A percentile compares a stretch with the other conserved stretches of the same genome.
Conservation (phyloP, 2,113 vertebrate species). For the Nannospalax galili region DNA sequence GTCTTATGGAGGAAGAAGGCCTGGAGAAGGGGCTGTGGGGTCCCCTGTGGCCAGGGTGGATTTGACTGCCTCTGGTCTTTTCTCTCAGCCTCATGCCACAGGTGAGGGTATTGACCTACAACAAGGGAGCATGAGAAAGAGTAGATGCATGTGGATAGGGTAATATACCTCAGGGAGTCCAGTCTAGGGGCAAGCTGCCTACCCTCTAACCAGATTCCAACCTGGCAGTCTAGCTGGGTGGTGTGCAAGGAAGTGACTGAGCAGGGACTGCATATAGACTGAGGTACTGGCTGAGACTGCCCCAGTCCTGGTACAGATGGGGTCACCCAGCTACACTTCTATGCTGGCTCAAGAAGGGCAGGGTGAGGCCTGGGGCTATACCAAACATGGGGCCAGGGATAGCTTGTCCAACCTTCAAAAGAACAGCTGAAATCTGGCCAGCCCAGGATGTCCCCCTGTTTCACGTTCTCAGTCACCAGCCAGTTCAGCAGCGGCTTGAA, state of each 20-base stretch:
- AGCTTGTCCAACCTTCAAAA: conserved; percentile 79
- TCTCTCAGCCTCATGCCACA: conserved; percentile 11
- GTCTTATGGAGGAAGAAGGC: background rate
- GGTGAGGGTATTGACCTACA: background rate
- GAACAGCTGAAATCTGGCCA: conserved; percentile 95
- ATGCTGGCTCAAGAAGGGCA: background rate
- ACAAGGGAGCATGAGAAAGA: background rate
- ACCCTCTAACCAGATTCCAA: background rate
- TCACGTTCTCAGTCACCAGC: conserved; percentile 89
- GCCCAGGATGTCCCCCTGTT: conserved; percentile 89
- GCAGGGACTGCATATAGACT: background rate
- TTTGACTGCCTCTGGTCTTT: background rate
- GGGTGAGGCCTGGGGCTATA: background rate
- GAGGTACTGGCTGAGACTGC: background rate
- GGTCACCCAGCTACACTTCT: background rate
- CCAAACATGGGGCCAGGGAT: background rate
- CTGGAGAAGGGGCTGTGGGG: background rate
- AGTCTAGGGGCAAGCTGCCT: background rate
- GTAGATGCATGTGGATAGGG: background rate
- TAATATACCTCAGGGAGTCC: background rate
- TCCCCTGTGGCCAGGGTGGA: background rate
- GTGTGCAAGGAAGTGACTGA: background rate
- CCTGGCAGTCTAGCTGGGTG: background rate
- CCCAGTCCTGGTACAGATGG: background rate
- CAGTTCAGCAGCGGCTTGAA: conserved; percentile 91